Evolutionary conservation across 2,797 vertebrate genomes (phyloP), one percentile per base, ranked within the genome.

Genomic region (Propithecus deckenii): DNA sequence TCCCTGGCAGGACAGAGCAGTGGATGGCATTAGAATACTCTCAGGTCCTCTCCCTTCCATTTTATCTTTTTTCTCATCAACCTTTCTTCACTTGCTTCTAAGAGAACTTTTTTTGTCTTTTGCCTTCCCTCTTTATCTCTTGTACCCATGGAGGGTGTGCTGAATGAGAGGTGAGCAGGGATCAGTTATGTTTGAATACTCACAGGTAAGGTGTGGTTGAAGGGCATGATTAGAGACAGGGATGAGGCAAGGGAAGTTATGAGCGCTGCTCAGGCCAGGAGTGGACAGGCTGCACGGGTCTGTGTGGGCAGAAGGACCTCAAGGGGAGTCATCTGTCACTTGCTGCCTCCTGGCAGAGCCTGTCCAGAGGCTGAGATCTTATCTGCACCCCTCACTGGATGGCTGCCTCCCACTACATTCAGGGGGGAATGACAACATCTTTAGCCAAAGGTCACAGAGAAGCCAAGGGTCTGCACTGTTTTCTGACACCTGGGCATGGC

Each of bases 251-350:
- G 69, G 25, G 41, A 52, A 57, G 35, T 17, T 15, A 22, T 12
- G 10, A 69, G 50, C 25, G 10, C 12, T 13, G 2, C 4, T 9
- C 0, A 41, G 20, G 23, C 20, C 28, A 15, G 0, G 14, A 18
- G n/a, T 14, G 13, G 23, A 30, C 76, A 23, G 25, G 14, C 50
- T n/a, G 22, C 75, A 23, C 14, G 1, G 30, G 48, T 30, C 22
- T 30, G 35, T 1, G 0, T 65, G 25, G 25, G 48, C 28, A 48
- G 41, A 7, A 43, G 28, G 61, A 78, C 55, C 23, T 2, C 28
- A 63, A 80, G 3, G 8, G n/a, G 52, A 28, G 15, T 63, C 30
- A 46, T 35, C 32, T 96, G 41, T 30, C 71, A 14, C 69, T 72
- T 46, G 9, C 41, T 61, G 23, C 43, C 32, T 30, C 9, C 32